These are phyloP conservation scores for Halocaridina rubra DNA, from an alignment of 2,888 invertebrate genomes.

Conservation along the genomic window DNA sequence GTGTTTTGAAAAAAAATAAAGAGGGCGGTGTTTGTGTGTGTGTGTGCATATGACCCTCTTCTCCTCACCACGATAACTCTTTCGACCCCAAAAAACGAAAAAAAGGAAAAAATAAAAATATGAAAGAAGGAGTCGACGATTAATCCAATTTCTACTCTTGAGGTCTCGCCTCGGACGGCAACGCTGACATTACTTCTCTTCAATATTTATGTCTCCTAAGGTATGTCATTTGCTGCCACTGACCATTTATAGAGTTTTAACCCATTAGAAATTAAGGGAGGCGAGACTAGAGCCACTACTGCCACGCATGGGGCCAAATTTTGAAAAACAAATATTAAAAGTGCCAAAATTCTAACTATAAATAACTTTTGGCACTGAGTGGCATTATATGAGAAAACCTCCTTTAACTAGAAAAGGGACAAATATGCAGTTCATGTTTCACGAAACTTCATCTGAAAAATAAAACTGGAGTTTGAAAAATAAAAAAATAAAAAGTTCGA, in stretches of 20 bases:
- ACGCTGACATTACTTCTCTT: conserved; percentile 30
- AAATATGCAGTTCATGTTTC: no score
- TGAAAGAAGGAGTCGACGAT: conserved; percentile 51
- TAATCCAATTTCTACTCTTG: conserved; percentile 49
- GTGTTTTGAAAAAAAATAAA: conserved; percentile 29
- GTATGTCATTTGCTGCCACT: conserved; percentile 46
- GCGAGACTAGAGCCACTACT: no score
- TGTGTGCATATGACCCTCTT: conserved; percentile 25
- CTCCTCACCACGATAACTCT: conserved; percentile 13
- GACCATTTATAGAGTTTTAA: no score
- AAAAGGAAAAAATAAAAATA: conserved; percentile 44
- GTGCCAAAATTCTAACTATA: conserved; percentile 8
- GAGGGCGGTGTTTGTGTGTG: conserved; percentile 35
- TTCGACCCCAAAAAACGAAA: conserved; percentile 47
- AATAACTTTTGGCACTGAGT: conserved; percentile 21
- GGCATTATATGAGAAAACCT: no score
- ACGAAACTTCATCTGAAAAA: no score
- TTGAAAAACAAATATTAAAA: no score
- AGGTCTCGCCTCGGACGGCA: conserved; percentile 36
- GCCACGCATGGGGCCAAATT: no score
- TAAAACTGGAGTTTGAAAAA: no score
- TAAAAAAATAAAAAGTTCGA: no score
- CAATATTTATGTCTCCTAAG: conserved; percentile 62
- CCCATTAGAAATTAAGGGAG: no score
- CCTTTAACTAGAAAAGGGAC: no score